Evolutionary conservation across 2,113 vertebrate genomes (phyloP).

Genomic region (Athene cunicularia): DNA sequence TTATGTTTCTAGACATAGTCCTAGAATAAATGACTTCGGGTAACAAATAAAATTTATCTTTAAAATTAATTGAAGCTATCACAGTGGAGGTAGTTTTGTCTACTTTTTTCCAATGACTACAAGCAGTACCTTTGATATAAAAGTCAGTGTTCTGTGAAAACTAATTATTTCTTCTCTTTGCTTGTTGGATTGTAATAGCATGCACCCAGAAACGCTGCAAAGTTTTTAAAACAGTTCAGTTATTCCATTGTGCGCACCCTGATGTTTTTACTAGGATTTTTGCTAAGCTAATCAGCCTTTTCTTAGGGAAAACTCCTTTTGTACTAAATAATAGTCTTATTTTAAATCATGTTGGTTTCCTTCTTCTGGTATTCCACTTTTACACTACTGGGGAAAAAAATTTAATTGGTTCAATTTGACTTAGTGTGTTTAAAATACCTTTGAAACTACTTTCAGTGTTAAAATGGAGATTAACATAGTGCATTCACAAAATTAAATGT

Average conservation of each 20-base stretch:
- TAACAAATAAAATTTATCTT: constrained; percentile 63
- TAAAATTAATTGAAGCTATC: constrained; percentile 65
- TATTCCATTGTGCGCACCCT: not conserved
- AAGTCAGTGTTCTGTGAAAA: constrained; percentile 72
- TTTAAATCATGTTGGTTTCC: not conserved
- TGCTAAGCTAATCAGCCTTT: not conserved
- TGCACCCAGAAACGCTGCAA: not conserved
- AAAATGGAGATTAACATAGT: not conserved
- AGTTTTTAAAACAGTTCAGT: constrained; percentile 25
- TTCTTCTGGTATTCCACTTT: not conserved
- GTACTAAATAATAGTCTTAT: not conserved
- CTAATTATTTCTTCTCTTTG: constrained; percentile 74
- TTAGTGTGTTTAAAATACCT: not conserved
- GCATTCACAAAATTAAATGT: not conserved
- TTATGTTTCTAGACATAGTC: constrained; percentile 11
- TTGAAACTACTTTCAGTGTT: not conserved
- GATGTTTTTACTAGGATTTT: not conserved
- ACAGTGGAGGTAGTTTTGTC: constrained; percentile 29
- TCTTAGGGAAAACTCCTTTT: not conserved
- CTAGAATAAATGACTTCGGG: constrained; percentile 61
- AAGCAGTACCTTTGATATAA: constrained; percentile 62
- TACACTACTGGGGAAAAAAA: not conserved
- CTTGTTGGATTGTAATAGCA: constrained; percentile 49
- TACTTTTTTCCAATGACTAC: constrained; percentile 46
- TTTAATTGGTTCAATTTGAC: not conserved